Conservation (phyloP, 1,140 invertebrate genomes). For the Drosophila neocordata region DNA sequence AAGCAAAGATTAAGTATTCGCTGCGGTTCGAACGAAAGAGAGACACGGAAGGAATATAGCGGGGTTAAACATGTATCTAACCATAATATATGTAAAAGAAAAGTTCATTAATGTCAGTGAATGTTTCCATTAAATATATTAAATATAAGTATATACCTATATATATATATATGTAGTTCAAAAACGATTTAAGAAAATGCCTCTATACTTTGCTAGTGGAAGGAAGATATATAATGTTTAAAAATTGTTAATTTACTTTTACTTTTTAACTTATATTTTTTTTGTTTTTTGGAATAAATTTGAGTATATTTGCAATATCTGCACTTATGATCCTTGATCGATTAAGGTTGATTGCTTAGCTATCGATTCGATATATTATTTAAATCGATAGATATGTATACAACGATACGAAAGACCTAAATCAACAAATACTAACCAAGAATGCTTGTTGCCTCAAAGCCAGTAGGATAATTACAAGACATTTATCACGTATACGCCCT, state of each 20-base stretch:
- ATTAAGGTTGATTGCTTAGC: background rate
- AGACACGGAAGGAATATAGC: background rate
- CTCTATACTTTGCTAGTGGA: too few species aligned
- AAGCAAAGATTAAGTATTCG: slow-evolving; percentile 11
- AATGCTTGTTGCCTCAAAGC: background rate
- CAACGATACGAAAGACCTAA: background rate
- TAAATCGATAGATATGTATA: background rate
- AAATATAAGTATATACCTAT: background rate
- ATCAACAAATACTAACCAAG: background rate
- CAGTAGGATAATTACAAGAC: slow-evolving; percentile 45
- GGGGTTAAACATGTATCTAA: background rate
- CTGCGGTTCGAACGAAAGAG: background rate
- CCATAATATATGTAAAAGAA: slow-evolving; percentile 5
- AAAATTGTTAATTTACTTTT: too few species aligned
- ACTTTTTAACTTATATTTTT: too few species aligned
- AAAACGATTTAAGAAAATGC: too few species aligned
- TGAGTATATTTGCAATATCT: too few species aligned
- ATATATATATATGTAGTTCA: too few species aligned
- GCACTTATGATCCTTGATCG: background rate
- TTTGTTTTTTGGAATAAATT: too few species aligned
- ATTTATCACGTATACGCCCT: slow-evolving; percentile 50
- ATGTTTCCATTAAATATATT: background rate
- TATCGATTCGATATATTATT: slow-evolving; percentile 1
- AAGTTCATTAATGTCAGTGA: slow-evolving; percentile 7
- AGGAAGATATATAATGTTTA: too few species aligned